phyloP scores from a whole-genome alignment of 2,888 invertebrate genomes.

The Ptilodon capucinus region DNA sequence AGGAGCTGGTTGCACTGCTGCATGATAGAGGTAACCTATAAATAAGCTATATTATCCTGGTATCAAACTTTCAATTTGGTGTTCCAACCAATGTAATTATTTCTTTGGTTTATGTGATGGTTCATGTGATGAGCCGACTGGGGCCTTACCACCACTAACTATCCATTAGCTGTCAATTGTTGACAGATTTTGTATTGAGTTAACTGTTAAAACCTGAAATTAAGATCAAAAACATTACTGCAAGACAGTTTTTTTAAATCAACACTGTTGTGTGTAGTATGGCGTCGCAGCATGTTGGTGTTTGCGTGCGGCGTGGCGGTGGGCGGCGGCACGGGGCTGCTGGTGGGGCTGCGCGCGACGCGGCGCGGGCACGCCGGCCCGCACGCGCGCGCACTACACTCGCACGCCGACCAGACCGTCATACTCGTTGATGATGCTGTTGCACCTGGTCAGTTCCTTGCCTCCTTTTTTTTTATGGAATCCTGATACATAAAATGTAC shows the following conservation, averaged over 20 bases:
- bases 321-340: constrained; percentile 62
- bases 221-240: too few species aligned
- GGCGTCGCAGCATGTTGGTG: constrained; percentile 72
- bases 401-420: constrained; percentile 68
- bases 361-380: constrained; percentile 51
- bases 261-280: constrained; percentile 51
- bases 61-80: too few species aligned
- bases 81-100: too few species aligned
- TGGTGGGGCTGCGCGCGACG: constrained; percentile 55
- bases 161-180: too few species aligned
- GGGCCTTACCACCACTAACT: too few species aligned
- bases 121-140: too few species aligned
- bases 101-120: too few species aligned
- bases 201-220: too few species aligned
- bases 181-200: too few species aligned
- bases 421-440: constrained; percentile 71
- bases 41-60: not conserved
- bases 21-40: constrained; percentile 62
- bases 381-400: constrained; percentile 65
- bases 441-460: constrained; percentile 49
- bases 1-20: constrained; percentile 64
- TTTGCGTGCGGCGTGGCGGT: constrained; percentile 61
- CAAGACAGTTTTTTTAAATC: too few species aligned
- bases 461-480: too few species aligned
- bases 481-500: too few species aligned